These are phyloP conservation scores for Burhinus oedicnemus DNA, from an alignment of 2,113 vertebrate genomes.

Conservation along the genomic window DNA sequence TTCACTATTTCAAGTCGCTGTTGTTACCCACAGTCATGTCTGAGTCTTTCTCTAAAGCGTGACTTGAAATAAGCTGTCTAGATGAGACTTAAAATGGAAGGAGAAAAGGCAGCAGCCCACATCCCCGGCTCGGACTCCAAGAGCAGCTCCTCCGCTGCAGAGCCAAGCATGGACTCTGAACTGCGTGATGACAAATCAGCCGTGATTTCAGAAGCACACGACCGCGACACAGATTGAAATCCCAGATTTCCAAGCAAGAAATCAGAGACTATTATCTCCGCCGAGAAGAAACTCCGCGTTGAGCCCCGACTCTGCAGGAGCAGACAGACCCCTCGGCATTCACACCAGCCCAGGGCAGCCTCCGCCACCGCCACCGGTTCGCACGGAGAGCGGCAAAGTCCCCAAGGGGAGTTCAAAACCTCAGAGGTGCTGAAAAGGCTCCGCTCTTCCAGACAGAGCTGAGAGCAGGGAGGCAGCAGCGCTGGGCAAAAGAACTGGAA, in stretches of 20 bases:
- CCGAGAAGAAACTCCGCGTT: background rate
- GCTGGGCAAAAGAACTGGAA: background rate
- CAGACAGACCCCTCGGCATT: background rate
- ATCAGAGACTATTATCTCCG: accelerated
- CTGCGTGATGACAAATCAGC: accelerated
- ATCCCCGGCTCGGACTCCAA: accelerated
- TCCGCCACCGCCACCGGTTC: accelerated
- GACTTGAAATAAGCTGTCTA: background rate
- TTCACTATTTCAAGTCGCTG: background rate
- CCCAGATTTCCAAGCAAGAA: background rate
- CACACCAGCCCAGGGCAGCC: accelerated
- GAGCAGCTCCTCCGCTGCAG: background rate
- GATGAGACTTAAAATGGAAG: accelerated
- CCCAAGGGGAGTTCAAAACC: background rate
- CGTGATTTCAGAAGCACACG: accelerated
- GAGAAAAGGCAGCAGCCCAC: background rate
- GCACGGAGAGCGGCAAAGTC: accelerated
- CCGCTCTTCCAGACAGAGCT: background rate
- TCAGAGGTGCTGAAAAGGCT: background rate
- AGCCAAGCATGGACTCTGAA: background rate
- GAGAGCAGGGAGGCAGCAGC: background rate
- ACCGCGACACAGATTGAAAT: accelerated
- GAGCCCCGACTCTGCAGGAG: background rate
- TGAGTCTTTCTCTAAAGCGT: accelerated
- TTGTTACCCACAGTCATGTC: accelerated